These are phyloP conservation scores for Paralichthys olivaceus DNA, from an alignment of 2,113 vertebrate genomes.

Conservation along the genomic window DNA sequence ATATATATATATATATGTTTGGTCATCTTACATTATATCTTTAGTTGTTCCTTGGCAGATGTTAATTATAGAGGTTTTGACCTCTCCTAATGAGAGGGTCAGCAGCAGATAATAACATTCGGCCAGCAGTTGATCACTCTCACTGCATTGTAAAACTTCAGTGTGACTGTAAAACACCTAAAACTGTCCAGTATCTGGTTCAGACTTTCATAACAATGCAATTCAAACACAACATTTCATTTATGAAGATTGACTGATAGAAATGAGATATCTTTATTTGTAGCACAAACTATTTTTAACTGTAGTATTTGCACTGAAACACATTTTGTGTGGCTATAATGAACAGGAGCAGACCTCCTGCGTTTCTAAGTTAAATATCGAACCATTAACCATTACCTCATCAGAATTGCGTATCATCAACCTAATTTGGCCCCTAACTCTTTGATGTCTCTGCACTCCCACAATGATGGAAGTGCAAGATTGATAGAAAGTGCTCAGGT, in stretches of 20 bases:
- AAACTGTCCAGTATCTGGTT: background rate
- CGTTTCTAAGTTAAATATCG: background rate
- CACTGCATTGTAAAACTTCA: slow-evolving; percentile 6
- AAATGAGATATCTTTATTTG: background rate
- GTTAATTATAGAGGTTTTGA: slow-evolving; percentile 18
- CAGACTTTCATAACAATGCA: background rate
- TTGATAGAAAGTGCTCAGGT: background rate
- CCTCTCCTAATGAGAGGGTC: slow-evolving; percentile 49
- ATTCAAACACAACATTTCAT: background rate
- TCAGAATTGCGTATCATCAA: too few species aligned
- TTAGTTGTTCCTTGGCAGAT: slow-evolving; percentile 9
- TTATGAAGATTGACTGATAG: background rate
- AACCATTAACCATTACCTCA: background rate
- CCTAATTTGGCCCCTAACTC: background rate
- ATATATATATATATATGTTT: too few species aligned
- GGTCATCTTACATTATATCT: background rate
- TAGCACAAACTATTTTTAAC: background rate
- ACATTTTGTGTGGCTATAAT: background rate
- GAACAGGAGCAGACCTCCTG: background rate
- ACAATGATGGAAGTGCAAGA: slow-evolving; percentile 3
- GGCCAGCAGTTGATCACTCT: slow-evolving; percentile 22
- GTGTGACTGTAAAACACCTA: background rate
- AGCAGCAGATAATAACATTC: slow-evolving; percentile 51
- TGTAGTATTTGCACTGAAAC: background rate
- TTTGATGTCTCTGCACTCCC: background rate